phyloP scores from a whole-genome alignment of 1,140 invertebrate species.

The Pogonognathellus flavescens region DNA sequence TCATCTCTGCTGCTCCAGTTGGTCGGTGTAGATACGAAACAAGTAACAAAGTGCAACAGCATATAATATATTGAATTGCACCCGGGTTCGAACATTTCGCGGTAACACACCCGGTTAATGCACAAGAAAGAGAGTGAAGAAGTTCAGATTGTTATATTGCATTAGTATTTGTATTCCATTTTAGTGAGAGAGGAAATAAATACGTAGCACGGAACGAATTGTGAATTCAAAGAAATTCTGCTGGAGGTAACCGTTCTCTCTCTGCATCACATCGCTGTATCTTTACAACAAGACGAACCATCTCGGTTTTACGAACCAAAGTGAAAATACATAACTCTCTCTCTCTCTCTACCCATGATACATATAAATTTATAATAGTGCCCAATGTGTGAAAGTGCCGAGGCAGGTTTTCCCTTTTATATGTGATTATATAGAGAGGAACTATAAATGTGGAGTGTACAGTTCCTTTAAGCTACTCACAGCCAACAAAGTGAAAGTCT shows the following conservation, averaged over 20 bases:
- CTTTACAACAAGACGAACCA: background rate
- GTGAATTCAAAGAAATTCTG: background rate
- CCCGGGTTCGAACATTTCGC: no score
- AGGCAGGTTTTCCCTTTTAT: conserved; percentile 19
- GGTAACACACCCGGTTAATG: no score
- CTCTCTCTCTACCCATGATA: background rate
- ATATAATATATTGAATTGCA: no score
- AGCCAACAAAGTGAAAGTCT: conserved; percentile 46
- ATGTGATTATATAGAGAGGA: background rate
- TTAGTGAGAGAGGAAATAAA: no score
- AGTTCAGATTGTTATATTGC: no score
- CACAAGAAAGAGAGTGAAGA: no score
- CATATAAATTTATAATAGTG: conserved; percentile 37
- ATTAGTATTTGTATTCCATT: no score
- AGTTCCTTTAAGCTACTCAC: background rate
- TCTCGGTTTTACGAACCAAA: conserved; percentile 27
- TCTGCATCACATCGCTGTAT: background rate
- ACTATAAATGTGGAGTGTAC: no score
- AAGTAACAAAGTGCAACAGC: conserved; percentile 3
- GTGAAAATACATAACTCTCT: conserved; percentile 31
- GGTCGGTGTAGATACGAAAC: background rate
- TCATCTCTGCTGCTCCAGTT: conserved; percentile 21
- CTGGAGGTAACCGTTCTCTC: background rate
- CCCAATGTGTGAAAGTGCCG: background rate
- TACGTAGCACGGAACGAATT: no score